Evolutionary conservation across 2,113 vertebrate genomes (phyloP).

Genomic region (Cichladusa arquata): DNA sequence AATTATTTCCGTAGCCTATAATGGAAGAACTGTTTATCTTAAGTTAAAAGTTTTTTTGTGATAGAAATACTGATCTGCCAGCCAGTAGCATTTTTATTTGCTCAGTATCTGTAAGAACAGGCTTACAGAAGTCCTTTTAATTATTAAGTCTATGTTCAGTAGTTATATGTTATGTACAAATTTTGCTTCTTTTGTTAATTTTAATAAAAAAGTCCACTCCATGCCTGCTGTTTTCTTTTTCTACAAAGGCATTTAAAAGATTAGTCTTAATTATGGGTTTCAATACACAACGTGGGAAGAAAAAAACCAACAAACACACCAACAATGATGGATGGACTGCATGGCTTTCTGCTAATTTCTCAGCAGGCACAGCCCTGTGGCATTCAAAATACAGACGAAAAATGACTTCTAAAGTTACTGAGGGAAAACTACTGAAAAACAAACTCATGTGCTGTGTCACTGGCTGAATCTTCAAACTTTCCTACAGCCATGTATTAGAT

Average conservation of each 20-base stretch:
- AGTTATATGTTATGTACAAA: slow-evolving; percentile 15
- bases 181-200: slow-evolving; percentile 55
- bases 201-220: slow-evolving; percentile 55
- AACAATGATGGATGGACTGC: slow-evolving; percentile 22
- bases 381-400: neutral
- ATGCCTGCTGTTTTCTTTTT: slow-evolving; percentile 18
- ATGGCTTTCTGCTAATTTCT: neutral
- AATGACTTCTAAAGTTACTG: neutral
- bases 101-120: neutral
- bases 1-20: neutral
- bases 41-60: neutral
- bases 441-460: neutral
- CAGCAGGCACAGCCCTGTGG: slow-evolving; percentile 3
- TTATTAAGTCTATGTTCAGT: slow-evolving; percentile 24
- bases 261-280: slow-evolving; percentile 48
- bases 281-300: neutral
- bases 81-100: neutral
- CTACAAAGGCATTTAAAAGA: slow-evolving; percentile 36
- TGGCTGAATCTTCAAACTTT: neutral
- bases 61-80: neutral
- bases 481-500: neutral
- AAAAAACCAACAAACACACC: neutral
- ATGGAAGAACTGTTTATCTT: neutral
- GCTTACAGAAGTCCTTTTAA: slow-evolving; percentile 42
- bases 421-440: neutral